phyloP scores from a whole-genome alignment of 2,888 invertebrate genomes.

The Chrysolina haemoptera region DNA sequence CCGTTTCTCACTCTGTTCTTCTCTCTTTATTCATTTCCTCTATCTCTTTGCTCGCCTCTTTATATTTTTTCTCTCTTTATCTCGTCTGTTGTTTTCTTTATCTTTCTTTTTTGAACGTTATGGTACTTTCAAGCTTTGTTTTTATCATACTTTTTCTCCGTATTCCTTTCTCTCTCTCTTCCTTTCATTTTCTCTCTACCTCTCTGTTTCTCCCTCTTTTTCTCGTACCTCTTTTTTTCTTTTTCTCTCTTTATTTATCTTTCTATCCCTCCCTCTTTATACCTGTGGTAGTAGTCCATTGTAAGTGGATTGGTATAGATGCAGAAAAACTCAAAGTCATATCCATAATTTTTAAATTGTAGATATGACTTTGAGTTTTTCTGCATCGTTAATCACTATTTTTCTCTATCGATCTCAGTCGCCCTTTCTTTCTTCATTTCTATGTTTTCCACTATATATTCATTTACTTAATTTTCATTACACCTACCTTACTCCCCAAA shows the following conservation, averaged over 20 bases:
- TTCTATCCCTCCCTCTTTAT: conserved; percentile 20
- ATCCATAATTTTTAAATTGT: too few species aligned
- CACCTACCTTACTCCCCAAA: too few species aligned
- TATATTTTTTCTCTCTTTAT: conserved; percentile 15
- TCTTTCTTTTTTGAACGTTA: not conserved
- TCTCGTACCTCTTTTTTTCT: not conserved
- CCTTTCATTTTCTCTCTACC: not conserved
- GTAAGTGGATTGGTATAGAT: too few species aligned
- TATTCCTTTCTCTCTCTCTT: not conserved
- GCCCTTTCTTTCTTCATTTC: too few species aligned
- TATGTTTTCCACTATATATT: not conserved
- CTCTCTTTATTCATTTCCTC: too few species aligned
- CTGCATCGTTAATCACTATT: too few species aligned
- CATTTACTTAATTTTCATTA: not conserved
- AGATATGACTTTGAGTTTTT: too few species aligned
- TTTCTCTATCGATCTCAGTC: not conserved
- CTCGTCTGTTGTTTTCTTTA: not conserved
- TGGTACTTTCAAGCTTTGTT: too few species aligned
- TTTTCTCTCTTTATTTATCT: conserved; percentile 25
- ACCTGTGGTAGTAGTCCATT: too few species aligned
- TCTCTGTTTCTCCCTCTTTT: not conserved
- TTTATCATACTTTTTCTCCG: not conserved
- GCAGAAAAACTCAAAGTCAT: too few species aligned
- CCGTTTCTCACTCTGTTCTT: too few species aligned
- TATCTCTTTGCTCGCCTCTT: not conserved